Evolutionary conservation across 1,140 invertebrate species (phyloP).

Genomic region (Drusus annulatus): DNA sequence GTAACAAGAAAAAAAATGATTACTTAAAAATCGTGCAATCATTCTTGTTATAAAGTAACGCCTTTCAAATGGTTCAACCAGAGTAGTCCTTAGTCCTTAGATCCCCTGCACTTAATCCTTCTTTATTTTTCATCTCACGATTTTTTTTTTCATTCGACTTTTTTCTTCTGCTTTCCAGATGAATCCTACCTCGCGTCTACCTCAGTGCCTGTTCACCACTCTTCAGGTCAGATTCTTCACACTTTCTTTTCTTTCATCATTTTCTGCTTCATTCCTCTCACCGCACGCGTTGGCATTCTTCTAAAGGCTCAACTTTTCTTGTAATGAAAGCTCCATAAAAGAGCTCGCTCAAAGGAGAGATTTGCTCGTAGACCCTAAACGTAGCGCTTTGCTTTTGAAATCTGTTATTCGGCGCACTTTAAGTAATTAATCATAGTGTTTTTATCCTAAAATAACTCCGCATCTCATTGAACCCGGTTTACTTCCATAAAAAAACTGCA

Average conservation of each 20-base stretch:
- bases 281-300: constrained; percentile 2
- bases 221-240: constrained; percentile 69
- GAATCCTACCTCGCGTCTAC: constrained; percentile 71
- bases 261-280: constrained; percentile 29
- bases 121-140: constrained; percentile 39
- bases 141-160: constrained; percentile 61
- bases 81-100: not conserved
- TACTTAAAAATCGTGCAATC: no score
- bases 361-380: not conserved
- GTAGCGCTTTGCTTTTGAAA: not conserved
- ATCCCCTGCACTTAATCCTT: not conserved
- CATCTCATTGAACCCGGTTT: no score
- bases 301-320: constrained; percentile 21
- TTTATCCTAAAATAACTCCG: no score
- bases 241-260: constrained; percentile 53
- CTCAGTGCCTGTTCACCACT: constrained; percentile 69
- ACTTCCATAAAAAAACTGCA: no score
- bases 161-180: constrained; percentile 72
- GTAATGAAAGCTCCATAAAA: constrained; percentile 9
- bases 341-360: not conserved
- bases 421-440: no score
- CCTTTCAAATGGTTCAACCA: not conserved
- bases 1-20: not conserved
- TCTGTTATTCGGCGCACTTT: no score
- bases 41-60: no score